Base-by-base conservation (phyloP, 2,797 vertebrate species). In the Glossophaga mutica region DNA sequence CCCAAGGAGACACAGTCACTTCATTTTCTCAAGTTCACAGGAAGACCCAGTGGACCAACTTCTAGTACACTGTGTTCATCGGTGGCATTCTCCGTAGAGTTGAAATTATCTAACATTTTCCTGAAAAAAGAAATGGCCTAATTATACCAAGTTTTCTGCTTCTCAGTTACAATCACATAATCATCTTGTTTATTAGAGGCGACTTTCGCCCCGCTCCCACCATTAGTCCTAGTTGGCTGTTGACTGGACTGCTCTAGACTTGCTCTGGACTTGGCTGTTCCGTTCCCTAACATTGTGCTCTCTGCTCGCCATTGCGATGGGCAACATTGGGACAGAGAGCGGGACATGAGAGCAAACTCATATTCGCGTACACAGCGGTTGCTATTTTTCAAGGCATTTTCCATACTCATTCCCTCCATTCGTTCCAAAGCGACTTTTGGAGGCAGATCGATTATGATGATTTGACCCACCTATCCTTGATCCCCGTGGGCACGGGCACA, bases 101-200 rank as follows among this genome's bases (percentile, higher is more conserved):
- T 91, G 57, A 94, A 94, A 83, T 96, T 59, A 87, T 57, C 84
- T 90, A 48, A 74, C 88, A 74, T 92, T 83, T 79, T 92, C 73
- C 52, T 32, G 37, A 11, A 1, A 52, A 26, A 55, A 50, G 14
- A 90, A 92, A 73, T 44, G 39, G 18, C 48, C 81, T 76, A 78
- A 83, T 96, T 96, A 95, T 52, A 52, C 68, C 65, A 97, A 81
- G 37, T 68, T 90, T 90, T 74, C 67, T 78, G 44, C 78, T 90
- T 39, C 67, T 96, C 92, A 76, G 78, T 94, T 93, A 96, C 77
- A 97, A 95, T 96, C 92, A 94, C 92, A 96, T 97, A 94, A 95
- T 97, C 90, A 91, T 70, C 96, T 93, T 94, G 71, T 93, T 95
- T 87, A 90, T 39, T 92, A 92, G 76, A 87, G 91, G 42, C 34